Evolutionary conservation across 2,888 invertebrate species (phyloP).

Genomic region (Chymomyza amoena): DNA sequence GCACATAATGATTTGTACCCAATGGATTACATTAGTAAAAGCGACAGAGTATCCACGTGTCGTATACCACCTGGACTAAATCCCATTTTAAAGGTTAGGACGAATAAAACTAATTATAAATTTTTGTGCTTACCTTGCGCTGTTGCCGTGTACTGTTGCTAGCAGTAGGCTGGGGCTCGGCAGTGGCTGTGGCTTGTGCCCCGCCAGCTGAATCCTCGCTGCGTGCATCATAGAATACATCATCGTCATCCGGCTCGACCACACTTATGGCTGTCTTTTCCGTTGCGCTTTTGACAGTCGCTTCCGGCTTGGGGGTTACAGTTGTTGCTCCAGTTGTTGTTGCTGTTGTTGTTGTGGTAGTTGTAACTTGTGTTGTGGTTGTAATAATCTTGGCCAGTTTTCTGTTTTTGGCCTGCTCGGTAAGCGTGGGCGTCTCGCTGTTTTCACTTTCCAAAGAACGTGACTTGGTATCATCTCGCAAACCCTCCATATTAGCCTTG

Average conservation of each 20-base stretch:
- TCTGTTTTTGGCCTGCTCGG: conserved; percentile 15
- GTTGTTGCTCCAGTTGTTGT: conserved; percentile 32
- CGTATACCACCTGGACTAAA: too few relatives aligned
- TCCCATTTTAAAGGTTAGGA: background rate
- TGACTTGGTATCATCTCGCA: conserved; percentile 64
- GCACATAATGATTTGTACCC: too few relatives aligned
- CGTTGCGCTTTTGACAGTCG: conserved; percentile 23
- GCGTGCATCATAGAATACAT: conserved; percentile 77
- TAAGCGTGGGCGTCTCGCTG: conserved; percentile 36
- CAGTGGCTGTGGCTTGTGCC: background rate
- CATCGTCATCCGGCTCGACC: conserved; percentile 65
- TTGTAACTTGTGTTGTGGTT: conserved; percentile 16
- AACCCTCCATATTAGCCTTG: conserved; percentile 67
- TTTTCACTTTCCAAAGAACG: conserved; percentile 56
- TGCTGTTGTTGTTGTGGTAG: conserved; percentile 31
- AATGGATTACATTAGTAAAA: too few relatives aligned
- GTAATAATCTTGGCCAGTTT: conserved; percentile 20
- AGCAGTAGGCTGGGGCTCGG: background rate
- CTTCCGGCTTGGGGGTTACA: background rate
- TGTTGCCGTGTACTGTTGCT: conserved; percentile 5
- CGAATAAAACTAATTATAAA: conserved; percentile 11
- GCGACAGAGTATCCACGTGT: too few relatives aligned
- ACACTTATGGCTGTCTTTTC: background rate
- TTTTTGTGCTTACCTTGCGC: conserved; percentile 33
- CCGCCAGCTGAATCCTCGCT: conserved; percentile 69